Conservation (phyloP, 2,797 vertebrate genomes). For the Xenops minutus region DNA sequence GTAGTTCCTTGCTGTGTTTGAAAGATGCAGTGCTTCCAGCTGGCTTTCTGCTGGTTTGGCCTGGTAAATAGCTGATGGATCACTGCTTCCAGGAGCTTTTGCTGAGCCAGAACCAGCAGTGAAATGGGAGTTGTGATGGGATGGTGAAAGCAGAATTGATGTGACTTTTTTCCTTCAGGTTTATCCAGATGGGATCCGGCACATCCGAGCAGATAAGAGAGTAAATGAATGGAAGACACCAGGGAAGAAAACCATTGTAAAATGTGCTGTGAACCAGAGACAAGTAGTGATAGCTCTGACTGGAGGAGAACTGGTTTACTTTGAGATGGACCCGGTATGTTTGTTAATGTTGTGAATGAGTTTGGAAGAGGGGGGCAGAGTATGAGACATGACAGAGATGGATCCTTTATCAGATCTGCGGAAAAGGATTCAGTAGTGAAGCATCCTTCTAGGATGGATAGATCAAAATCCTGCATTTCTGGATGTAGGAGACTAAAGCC, state of each 20-base stretch:
- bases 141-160: background rate
- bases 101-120: background rate
- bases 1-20: background rate
- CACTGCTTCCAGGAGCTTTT: background rate
- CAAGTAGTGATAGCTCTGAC: conserved; percentile 98
- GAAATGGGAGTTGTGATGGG: background rate
- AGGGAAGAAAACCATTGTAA: conserved; percentile 96
- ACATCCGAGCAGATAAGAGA: conserved; percentile 97
- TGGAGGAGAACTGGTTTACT: conserved; percentile 97
- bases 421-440: background rate
- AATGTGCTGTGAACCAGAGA: conserved; percentile 96
- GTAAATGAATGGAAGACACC: conserved; percentile 99
- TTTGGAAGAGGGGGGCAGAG: background rate
- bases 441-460: background rate
- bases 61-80: background rate
- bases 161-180: conserved; percentile 76
- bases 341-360: background rate
- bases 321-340: conserved; percentile 98
- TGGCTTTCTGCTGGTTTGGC: background rate
- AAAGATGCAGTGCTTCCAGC: background rate
- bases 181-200: conserved; percentile 96
- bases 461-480: background rate
- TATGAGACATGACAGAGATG: background rate
- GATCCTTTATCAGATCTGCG: background rate
- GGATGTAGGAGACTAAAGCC: background rate